Conservation (phyloP, 1,140 invertebrate genomes). For the Aphis craccivora region DNA sequence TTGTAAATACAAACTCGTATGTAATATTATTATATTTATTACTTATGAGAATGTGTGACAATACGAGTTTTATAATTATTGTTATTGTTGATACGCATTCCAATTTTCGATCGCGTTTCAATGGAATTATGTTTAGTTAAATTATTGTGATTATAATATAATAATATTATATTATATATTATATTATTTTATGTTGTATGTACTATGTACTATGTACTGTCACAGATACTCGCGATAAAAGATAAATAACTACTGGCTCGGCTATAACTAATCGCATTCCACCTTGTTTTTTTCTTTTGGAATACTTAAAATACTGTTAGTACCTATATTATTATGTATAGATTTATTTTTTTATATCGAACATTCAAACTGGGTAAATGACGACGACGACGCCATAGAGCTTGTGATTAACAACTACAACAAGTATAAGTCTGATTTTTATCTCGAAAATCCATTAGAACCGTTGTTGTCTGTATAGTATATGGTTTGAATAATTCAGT, state of each 20-base stretch:
- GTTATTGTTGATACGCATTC: not conserved
- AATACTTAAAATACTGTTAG: slow-evolving; percentile 13
- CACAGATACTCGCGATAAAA: slow-evolving; percentile 8
- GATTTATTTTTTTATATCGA: not conserved
- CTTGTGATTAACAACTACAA: not conserved
- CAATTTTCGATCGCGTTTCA: not conserved
- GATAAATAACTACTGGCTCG: slow-evolving; percentile 2
- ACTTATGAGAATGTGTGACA: not conserved
- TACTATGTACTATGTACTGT: too few species aligned
- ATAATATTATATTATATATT: not conserved
- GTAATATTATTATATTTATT: not conserved
- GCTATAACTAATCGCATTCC: slow-evolving; percentile 37
- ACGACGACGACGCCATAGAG: not conserved
- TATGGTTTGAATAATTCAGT: slow-evolving; percentile 9
- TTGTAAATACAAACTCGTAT: not conserved
- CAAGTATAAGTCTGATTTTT: slow-evolving; percentile 6
- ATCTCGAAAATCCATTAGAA: slow-evolving; percentile 22
- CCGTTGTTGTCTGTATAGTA: not conserved
- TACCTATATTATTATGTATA: not conserved
- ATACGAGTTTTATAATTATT: not conserved
- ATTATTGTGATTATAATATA: not conserved
- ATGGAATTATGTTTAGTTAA: not conserved
- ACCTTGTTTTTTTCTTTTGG: not conserved
- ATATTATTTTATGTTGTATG: not conserved
- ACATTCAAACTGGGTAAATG: not conserved